Conservation (phyloP, 2,888 invertebrate species). For the Drosophila aldrichi region DNA sequence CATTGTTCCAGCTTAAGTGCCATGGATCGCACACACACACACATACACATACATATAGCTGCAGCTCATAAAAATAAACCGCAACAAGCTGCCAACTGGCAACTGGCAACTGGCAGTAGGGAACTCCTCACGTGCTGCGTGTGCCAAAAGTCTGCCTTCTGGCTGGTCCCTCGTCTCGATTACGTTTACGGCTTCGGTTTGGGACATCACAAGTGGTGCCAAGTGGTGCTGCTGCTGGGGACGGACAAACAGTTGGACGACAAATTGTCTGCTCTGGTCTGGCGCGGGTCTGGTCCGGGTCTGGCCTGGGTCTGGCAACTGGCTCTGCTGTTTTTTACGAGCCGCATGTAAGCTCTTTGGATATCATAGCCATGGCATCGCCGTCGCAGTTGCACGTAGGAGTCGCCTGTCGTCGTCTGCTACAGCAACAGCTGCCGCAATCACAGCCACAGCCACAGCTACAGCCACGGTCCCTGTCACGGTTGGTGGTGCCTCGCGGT, state of each 20-base stretch:
- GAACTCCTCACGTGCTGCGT: slow-evolving; percentile 73
- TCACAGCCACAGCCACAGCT: slow-evolving; percentile 49
- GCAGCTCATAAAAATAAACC: slow-evolving; percentile 60
- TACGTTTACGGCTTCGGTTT: slow-evolving; percentile 63
- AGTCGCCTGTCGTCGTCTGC: slow-evolving; percentile 54
- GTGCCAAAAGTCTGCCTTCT: slow-evolving; percentile 68
- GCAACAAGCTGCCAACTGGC: slow-evolving; percentile 43
- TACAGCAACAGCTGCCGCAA: slow-evolving; percentile 39
- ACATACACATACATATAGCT: not conserved
- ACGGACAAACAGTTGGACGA: slow-evolving; percentile 66
- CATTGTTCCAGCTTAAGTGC: slow-evolving; percentile 74
- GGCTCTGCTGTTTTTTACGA: slow-evolving; percentile 74
- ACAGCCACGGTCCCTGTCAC: slow-evolving; percentile 64
- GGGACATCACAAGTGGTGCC: slow-evolving; percentile 68
- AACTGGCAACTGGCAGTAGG: slow-evolving; percentile 16
- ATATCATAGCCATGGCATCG: slow-evolving; percentile 68
- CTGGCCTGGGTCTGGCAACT: slow-evolving; percentile 35
- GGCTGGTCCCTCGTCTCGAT: slow-evolving; percentile 50
- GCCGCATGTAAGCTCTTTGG: slow-evolving; percentile 70
- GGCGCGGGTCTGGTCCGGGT: not conserved
- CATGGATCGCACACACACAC: slow-evolving; percentile 48
- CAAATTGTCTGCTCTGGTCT: slow-evolving; percentile 56
- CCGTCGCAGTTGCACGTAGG: slow-evolving; percentile 58
- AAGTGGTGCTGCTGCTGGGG: slow-evolving; percentile 58
- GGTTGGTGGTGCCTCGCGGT: slow-evolving; percentile 66